Percentiles rank a stretch among this genome's conserved stretches.
Conservation (phyloP, 2,797 vertebrate genomes). For the Chaenodraco wilsoni region DNA sequence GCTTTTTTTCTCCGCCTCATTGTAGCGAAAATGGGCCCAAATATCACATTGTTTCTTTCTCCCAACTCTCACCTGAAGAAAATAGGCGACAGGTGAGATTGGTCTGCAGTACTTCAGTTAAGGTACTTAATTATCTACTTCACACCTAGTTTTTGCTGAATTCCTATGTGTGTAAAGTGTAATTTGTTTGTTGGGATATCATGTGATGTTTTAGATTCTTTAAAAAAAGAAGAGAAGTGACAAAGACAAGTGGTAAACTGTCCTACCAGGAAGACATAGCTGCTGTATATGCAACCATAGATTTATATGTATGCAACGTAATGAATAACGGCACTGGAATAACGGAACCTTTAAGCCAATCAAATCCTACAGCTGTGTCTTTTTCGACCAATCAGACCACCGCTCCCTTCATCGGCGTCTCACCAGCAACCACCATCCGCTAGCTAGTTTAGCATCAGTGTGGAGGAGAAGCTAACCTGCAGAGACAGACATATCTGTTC, state of each 20-base stretch:
- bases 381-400: conserved; percentile 66
- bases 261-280: neutral
- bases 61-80: too few relatives aligned
- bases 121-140: too few relatives aligned
- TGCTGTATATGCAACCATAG: too few relatives aligned
- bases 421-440: conserved; percentile 29
- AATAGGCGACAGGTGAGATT: too few relatives aligned
- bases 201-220: neutral
- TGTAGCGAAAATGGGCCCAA: too few relatives aligned
- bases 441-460: conserved; percentile 62
- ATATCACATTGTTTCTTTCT: too few relatives aligned
- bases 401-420: conserved; percentile 17
- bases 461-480: conserved; percentile 39
- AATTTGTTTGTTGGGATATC: too few relatives aligned
- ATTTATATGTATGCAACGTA: conserved; percentile 9
- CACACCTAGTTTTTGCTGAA: too few relatives aligned
- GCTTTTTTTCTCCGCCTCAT: too few relatives aligned
- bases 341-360: conserved; percentile 77
- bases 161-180: too few relatives aligned
- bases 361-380: conserved; percentile 21
- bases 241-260: conserved; percentile 13
- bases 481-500: neutral
- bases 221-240: neutral
- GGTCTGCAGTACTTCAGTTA: too few relatives aligned
- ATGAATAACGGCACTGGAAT: conserved; percentile 68